phyloP scores from a whole-genome alignment of 2,888 invertebrate species.

The Drosophila kambysellisi region DNA sequence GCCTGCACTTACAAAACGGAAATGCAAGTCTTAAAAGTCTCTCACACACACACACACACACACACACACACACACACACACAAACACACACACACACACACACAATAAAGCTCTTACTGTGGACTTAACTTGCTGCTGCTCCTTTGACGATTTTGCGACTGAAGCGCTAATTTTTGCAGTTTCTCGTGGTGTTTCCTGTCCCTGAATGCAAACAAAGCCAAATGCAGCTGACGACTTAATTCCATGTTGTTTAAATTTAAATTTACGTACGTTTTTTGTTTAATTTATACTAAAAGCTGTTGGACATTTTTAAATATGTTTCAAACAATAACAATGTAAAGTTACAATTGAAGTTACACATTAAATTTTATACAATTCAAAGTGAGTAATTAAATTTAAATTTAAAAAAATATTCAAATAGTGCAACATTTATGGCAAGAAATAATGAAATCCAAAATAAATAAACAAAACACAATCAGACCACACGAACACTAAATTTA shows the following conservation, averaged over 20 bases:
- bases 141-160: slow-evolving; percentile 1
- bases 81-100: not conserved
- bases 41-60: not conserved
- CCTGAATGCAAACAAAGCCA: not conserved
- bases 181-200: not conserved
- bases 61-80: not conserved
- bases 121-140: slow-evolving; percentile 6
- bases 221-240: not conserved
- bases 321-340: not conserved
- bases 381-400: not conserved
- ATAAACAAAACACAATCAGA: too few relatives aligned
- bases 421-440: not conserved
- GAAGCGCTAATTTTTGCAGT: slow-evolving; percentile 12
- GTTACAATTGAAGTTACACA: not conserved
- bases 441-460: not conserved
- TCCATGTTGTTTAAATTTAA: not conserved
- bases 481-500: too few relatives aligned
- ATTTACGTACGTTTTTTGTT: not conserved
- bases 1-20: slow-evolving; percentile 53
- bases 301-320: not conserved
- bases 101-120: not conserved
- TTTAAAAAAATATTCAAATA: not conserved
- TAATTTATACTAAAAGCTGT: not conserved
- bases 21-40: slow-evolving; percentile 29
- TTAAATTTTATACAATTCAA: not conserved